Evolutionary conservation across 2,888 invertebrate genomes (phyloP).

Genomic region (Pycnomerus fuliginosus): DNA sequence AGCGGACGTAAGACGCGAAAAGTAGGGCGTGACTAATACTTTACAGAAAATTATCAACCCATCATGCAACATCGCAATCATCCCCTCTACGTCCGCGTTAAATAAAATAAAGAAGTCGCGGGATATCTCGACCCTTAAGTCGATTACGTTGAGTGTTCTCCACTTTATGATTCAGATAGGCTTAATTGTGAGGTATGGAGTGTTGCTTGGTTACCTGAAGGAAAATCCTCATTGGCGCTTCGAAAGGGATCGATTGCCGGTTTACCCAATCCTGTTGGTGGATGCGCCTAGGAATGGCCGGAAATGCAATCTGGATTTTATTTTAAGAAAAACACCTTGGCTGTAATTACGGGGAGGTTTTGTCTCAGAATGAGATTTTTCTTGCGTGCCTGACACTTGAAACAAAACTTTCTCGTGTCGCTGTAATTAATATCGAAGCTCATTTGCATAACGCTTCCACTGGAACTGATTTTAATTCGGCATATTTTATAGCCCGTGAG

Average conservation of each 20-base stretch:
- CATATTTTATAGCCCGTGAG: too few species aligned
- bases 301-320: slow-evolving; percentile 42
- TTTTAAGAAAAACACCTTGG: slow-evolving; percentile 6
- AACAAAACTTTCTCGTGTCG: too few species aligned
- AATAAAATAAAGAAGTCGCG: background rate
- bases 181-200: slow-evolving; percentile 23
- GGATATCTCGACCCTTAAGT: background rate
- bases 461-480: too few species aligned
- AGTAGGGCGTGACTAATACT: too few species aligned
- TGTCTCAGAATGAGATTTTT: slow-evolving; percentile 1
- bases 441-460: too few species aligned
- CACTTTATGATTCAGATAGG: slow-evolving; percentile 9
- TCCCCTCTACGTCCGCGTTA: background rate
- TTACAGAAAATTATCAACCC: too few species aligned
- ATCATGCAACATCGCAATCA: too few species aligned
- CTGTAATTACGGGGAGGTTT: slow-evolving; percentile 4
- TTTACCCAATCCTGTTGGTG: slow-evolving; percentile 33
- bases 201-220: slow-evolving; percentile 37
- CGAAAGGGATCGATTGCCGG: slow-evolving; percentile 34
- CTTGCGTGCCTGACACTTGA: too few species aligned
- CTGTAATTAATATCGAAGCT: too few species aligned
- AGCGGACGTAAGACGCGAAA: too few species aligned
- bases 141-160: slow-evolving; percentile 5
- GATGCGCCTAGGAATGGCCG: slow-evolving; percentile 38
- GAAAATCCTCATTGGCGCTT: too few species aligned